Percentiles rank a stretch among this genome's conserved stretches.
phyloP scores from a whole-genome alignment of 2,797 vertebrate genomes.

The Hippocampus kuda region DNA sequence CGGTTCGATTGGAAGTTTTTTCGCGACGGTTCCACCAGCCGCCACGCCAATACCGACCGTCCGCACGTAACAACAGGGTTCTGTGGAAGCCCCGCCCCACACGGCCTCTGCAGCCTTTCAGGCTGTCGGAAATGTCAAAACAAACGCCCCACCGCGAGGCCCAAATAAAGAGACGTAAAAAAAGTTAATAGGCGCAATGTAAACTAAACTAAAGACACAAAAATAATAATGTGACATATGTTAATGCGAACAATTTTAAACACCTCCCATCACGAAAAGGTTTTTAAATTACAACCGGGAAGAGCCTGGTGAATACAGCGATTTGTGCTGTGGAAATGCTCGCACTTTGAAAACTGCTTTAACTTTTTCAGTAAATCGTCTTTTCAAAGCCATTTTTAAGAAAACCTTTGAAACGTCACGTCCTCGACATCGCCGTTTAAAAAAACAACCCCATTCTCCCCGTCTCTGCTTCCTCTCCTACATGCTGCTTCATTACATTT shows the following conservation, averaged over 20 bases:
- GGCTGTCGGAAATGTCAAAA: slow-evolving; percentile 9
- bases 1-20: not conserved
- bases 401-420: not conserved
- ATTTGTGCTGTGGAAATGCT: not conserved
- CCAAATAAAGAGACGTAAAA: not conserved
- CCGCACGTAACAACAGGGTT: slow-evolving; percentile 39
- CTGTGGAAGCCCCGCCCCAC: slow-evolving; percentile 22
- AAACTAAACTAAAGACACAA: not conserved
- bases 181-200: not conserved
- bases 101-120: not conserved
- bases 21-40: slow-evolving; percentile 43
- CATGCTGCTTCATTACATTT: not conserved
- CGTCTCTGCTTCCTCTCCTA: not conserved
- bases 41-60: slow-evolving; percentile 28
- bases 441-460: not conserved
- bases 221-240: not conserved
- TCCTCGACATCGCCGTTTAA: too few relatives aligned
- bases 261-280: too few relatives aligned
- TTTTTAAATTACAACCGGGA: not conserved
- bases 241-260: not conserved
- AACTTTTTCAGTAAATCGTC: not conserved
- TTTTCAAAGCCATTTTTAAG: not conserved
- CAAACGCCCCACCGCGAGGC: not conserved
- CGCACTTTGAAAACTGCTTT: not conserved
- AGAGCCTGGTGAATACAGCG: not conserved